phyloP scores from a whole-genome alignment of 2,797 vertebrate species.

The Pseudopleuronectes americanus region DNA sequence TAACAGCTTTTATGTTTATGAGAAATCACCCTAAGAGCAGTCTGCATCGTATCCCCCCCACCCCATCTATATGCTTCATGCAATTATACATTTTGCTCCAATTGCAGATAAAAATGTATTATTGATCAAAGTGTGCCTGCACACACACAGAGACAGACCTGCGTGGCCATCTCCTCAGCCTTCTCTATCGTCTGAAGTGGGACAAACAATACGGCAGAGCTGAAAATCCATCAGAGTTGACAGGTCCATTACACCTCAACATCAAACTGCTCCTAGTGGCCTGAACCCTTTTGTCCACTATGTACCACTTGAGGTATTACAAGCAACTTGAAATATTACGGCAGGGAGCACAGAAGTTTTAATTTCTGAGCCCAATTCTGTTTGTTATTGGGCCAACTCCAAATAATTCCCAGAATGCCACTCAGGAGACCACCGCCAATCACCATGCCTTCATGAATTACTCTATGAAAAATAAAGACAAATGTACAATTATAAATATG shows the following conservation, averaged over 20 bases:
- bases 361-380: slow-evolving; percentile 19
- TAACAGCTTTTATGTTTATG: slow-evolving; percentile 85
- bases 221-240: slow-evolving; percentile 79
- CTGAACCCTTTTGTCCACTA: slow-evolving; percentile 64
- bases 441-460: too few relatives aligned
- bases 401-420: neutral
- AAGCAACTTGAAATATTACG: slow-evolving; percentile 62
- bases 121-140: slow-evolving; percentile 74
- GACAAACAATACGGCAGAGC: slow-evolving; percentile 70
- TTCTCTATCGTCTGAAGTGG: slow-evolving; percentile 70
- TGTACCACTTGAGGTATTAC: slow-evolving; percentile 70
- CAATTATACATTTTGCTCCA: slow-evolving; percentile 74
- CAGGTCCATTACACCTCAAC: slow-evolving; percentile 78
- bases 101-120: slow-evolving; percentile 70
- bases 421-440: too few relatives aligned
- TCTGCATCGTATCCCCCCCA: slow-evolving; percentile 62
- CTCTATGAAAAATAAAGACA: too few relatives aligned
- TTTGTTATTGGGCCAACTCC: neutral
- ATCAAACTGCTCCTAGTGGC: slow-evolving; percentile 74
- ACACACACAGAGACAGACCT: slow-evolving; percentile 21
- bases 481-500: too few relatives aligned
- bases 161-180: slow-evolving; percentile 60
- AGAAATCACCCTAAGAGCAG: slow-evolving; percentile 80
- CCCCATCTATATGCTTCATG: slow-evolving; percentile 47
- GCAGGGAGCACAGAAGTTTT: slow-evolving; percentile 21